Base-by-base conservation (phyloP, 2,888 invertebrate species). In the Axea sp. region DNA sequence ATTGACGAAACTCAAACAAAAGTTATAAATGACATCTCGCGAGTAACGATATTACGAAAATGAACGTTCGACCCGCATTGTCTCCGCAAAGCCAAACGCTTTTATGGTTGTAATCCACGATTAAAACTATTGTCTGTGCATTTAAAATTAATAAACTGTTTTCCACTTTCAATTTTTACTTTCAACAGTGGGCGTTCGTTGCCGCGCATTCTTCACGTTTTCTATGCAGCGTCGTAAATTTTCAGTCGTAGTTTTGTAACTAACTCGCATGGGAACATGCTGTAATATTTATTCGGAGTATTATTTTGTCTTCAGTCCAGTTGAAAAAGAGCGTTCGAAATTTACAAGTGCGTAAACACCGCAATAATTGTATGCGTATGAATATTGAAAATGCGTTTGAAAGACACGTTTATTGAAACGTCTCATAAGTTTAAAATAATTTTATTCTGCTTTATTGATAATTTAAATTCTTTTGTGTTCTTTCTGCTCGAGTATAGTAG, bases 121-220 rank as follows among this genome's bases (percentile, higher is more conserved):
- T 22, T 39, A 39, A 39, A 39, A 8, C 11, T 39, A 22, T 39
- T 39, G 39, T 22, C 39, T 33, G 8, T 22, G 35, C 26, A 35
- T 51, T 51, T 26, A 24, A 35, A n/a, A 49, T 22, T 26, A 43
- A 43, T 26, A 14, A 51, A 51, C 7, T 7, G 39, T 28, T 53
- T 53, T 53, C 28, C 19, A 11, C 39, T 51, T 37, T 51, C 26
- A 53, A 28, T 53, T 37, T 53, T 53, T 26, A 39, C 53, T 37
- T 51, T 15, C 39, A 53, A 53, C 28, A 41, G 55, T 55, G 41
- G 55, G 55, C 55, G 55, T 55, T 19, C 11, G 55, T 55, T 55
- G 30, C 39, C 31, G 55, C 35, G 41, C 55, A 55, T 55, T 41
- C 41, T 55, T 41, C 31, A 3, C 28, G 41, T 26, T 19, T 5